Evolutionary conservation across 2,113 vertebrate genomes (phyloP).

Genomic region (Sylvia atricapilla): DNA sequence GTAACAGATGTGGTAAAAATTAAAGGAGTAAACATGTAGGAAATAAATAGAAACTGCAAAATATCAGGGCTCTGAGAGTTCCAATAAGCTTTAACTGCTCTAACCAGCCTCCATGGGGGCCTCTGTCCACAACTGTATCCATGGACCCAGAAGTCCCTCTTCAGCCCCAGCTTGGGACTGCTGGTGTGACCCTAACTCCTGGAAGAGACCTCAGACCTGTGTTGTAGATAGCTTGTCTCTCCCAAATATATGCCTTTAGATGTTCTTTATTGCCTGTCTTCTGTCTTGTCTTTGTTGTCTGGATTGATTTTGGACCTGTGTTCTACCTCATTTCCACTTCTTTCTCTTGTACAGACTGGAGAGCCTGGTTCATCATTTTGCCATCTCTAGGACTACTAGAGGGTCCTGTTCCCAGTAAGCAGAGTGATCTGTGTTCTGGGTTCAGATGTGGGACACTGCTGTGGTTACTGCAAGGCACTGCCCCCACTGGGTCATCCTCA

Average conservation of each 20-base stretch:
- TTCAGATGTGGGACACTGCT: background rate
- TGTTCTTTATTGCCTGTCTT: background rate
- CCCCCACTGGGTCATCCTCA: rapidly evolving
- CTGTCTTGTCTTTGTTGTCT: background rate
- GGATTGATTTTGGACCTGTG: background rate
- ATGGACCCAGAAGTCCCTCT: background rate
- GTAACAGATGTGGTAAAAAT: background rate
- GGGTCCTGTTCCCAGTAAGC: background rate
- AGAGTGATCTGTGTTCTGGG: background rate
- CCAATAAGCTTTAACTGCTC: background rate
- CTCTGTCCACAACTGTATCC: background rate
- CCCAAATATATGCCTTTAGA: background rate
- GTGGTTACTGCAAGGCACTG: background rate
- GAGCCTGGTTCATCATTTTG: background rate
- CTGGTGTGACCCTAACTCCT: background rate
- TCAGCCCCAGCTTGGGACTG: background rate
- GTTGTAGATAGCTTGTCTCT: background rate
- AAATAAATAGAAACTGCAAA: background rate
- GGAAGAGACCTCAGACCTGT: background rate
- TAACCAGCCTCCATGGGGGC: background rate
- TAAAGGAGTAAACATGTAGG: background rate
- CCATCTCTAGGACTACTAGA: background rate
- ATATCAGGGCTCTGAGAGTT: background rate
- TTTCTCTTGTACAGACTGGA: background rate
- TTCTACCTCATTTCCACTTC: background rate